Evolutionary conservation across 2,888 invertebrate genomes (phyloP).

Genomic region (Scaptomyza polygonia): DNA sequence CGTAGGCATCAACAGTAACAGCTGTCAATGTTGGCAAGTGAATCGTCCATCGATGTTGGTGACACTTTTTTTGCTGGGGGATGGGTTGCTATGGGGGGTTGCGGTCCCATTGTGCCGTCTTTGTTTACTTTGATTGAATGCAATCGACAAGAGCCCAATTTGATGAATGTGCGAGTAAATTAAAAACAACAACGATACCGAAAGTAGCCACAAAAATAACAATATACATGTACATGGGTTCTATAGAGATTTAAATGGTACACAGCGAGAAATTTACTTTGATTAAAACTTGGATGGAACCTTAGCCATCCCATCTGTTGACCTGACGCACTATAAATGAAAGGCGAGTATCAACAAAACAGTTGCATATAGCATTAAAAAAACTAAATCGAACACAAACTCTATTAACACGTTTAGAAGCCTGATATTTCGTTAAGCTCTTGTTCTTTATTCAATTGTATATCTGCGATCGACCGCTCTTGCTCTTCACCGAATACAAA

Average conservation of each 20-base stretch:
- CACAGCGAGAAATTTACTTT: slow-evolving; percentile 49
- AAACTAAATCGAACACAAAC: too few relatives aligned
- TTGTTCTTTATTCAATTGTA: too few relatives aligned
- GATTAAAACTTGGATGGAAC: slow-evolving; percentile 64
- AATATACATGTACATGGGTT: slow-evolving; percentile 29
- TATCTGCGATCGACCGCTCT: too few relatives aligned
- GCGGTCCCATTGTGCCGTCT: slow-evolving; percentile 33
- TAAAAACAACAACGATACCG: slow-evolving; percentile 47
- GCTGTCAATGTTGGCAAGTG: slow-evolving; percentile 21
- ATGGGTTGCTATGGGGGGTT: slow-evolving; percentile 3
- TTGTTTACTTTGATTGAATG: slow-evolving; percentile 64
- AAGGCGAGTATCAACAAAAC: slow-evolving; percentile 67
- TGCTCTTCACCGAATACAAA: too few relatives aligned
- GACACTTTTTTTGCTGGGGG: background rate
- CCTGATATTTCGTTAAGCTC: too few relatives aligned
- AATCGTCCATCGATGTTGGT: background rate
- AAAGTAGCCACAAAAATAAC: slow-evolving; percentile 2
- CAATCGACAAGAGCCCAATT: slow-evolving; percentile 43
- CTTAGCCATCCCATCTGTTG: slow-evolving; percentile 2
- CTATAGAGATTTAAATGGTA: slow-evolving; percentile 52
- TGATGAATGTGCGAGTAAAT: slow-evolving; percentile 14
- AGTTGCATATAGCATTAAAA: slow-evolving; percentile 29
- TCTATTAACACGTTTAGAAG: too few relatives aligned
- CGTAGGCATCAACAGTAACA: slow-evolving; percentile 5
- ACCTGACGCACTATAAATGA: slow-evolving; percentile 53